Conservation (phyloP, 2,797 vertebrate species). For the Dendrocincla tyrannina region DNA sequence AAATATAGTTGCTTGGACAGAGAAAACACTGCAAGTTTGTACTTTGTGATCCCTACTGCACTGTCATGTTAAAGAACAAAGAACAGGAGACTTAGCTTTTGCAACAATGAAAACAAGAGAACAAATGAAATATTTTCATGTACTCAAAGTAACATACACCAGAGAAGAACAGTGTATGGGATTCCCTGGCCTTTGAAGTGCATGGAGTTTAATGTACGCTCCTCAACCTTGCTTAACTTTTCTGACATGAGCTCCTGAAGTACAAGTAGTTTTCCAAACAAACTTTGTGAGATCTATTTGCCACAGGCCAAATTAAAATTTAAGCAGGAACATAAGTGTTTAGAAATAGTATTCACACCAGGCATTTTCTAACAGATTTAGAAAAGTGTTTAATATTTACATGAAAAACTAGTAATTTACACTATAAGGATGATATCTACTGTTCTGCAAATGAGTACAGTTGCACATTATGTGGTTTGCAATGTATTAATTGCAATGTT, state of each 20-base stretch:
- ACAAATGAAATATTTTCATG: neutral
- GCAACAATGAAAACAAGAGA: neutral
- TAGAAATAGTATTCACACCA: neutral
- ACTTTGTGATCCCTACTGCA: neutral
- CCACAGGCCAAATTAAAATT: conserved; percentile 34
- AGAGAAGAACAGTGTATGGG: neutral
- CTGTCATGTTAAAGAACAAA: neutral
- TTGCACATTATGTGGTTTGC: neutral
- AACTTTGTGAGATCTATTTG: neutral
- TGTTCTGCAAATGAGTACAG: neutral
- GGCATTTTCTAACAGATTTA: neutral
- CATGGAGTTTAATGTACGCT: neutral
- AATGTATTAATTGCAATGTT: conserved; percentile 39
- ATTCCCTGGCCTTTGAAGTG: neutral
- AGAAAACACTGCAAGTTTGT: neutral
- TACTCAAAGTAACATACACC: neutral
- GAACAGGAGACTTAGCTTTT: neutral
- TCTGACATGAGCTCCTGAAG: neutral
- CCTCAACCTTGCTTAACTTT: neutral
- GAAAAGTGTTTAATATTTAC: conserved; percentile 1
- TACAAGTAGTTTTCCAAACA: neutral
- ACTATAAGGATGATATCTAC: neutral
- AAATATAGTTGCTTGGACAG: neutral
- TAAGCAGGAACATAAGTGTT: neutral
- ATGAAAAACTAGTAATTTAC: neutral